Conservation (phyloP, 2,888 invertebrate genomes). For the Sericinus montela region DNA sequence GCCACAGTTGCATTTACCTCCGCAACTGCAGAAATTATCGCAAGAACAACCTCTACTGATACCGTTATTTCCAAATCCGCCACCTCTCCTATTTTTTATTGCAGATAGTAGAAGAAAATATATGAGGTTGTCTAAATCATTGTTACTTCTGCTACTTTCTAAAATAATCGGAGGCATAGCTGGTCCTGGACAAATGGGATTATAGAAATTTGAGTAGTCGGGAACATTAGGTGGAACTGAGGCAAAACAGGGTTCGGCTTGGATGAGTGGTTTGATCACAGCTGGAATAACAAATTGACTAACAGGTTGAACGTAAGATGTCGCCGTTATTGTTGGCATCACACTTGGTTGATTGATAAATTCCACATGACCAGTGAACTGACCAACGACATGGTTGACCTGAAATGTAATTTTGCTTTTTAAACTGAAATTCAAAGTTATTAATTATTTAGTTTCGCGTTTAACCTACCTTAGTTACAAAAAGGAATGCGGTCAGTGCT, state of each 20-base stretch:
- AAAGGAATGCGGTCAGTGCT: constrained; percentile 21
- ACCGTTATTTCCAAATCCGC: constrained; percentile 5
- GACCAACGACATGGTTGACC: constrained; percentile 23
- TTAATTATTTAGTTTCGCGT: not conserved
- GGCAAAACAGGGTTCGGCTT: constrained; percentile 24
- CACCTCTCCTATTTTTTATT: constrained; percentile 33
- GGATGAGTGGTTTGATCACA: constrained; percentile 37
- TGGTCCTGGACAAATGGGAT: constrained; percentile 12
- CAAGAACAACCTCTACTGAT: constrained; percentile 21
- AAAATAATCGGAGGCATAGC: constrained; percentile 39
- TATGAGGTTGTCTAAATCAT: constrained; percentile 34
- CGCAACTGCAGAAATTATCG: constrained; percentile 12
- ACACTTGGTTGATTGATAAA: constrained; percentile 18
- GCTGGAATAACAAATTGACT: constrained; percentile 48
- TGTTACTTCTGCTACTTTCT: constrained; percentile 32
- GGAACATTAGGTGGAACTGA: constrained; percentile 23
- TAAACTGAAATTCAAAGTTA: not conserved
- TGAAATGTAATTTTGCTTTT: constrained; percentile 18
- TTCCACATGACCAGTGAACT: constrained; percentile 25
- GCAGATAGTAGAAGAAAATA: constrained; percentile 45
- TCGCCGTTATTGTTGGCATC: constrained; percentile 19
- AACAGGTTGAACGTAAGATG: constrained; percentile 27
- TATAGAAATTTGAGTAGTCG: constrained; percentile 19
- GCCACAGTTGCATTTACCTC: constrained; percentile 8
- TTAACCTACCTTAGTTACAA: constrained; percentile 25